Percentiles rank a stretch among this genome's conserved stretches.
Evolutionary conservation across 2,113 vertebrate species (phyloP).

Genomic region (Mesocricetus auratus): DNA sequence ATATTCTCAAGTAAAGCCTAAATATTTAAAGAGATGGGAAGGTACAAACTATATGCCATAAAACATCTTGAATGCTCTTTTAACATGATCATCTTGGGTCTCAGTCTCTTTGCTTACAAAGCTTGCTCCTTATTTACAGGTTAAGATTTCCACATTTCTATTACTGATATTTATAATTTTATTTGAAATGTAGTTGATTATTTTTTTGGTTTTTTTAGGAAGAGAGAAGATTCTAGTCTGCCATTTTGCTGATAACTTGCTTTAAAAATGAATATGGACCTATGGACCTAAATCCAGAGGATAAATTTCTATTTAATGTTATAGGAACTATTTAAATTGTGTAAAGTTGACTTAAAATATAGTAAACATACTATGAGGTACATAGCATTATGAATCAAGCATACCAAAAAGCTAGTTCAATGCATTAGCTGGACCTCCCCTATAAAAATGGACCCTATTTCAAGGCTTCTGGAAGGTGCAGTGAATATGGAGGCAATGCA

Average conservation of each 20-base stretch:
- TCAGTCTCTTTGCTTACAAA: neutral
- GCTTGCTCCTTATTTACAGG: neutral
- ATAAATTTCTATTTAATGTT: neutral
- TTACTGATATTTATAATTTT: neutral
- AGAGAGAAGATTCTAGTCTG: neutral
- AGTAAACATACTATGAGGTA: neutral
- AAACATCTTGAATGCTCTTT: neutral
- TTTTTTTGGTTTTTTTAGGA: neutral
- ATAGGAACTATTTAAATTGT: neutral
- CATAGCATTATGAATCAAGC: neutral
- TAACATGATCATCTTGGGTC: neutral
- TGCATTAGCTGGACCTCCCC: neutral
- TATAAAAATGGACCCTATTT: neutral
- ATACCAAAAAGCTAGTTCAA: neutral
- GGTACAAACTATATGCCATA: neutral
- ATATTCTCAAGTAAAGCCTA: neutral
- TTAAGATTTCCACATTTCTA: neutral
- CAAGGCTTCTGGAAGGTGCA: neutral
- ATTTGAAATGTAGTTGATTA: neutral
- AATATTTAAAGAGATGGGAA: neutral
- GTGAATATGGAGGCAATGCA: neutral
- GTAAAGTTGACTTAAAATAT: neutral
- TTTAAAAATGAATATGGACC: slow-evolving; percentile 13
- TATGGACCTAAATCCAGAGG: neutral
- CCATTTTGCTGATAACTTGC: neutral